Evolutionary conservation across 2,797 vertebrate species (phyloP).

Genomic region (Fundulus diaphanus): DNA sequence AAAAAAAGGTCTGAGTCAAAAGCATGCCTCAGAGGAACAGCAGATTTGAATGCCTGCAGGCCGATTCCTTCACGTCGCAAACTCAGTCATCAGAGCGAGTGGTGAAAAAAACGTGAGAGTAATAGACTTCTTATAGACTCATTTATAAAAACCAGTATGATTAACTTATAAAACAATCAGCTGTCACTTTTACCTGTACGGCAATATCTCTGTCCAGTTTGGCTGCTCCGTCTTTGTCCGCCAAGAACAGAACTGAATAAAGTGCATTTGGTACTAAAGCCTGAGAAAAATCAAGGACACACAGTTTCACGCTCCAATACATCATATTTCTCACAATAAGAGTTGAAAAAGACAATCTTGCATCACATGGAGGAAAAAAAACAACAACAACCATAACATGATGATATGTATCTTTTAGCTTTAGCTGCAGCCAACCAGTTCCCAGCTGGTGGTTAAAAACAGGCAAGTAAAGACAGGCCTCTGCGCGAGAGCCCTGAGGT

Average conservation of each 20-base stretch:
- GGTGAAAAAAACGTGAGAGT: neutral
- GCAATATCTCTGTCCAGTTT: slow-evolving; percentile 80
- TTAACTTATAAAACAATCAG: neutral
- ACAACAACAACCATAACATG: slow-evolving; percentile 60
- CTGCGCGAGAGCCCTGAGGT: slow-evolving; percentile 56
- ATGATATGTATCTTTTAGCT: slow-evolving; percentile 56
- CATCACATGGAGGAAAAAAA: slow-evolving; percentile 54
- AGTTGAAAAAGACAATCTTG: slow-evolving; percentile 28
- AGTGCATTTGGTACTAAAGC: slow-evolving; percentile 81
- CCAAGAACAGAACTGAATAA: slow-evolving; percentile 82
- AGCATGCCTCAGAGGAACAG: slow-evolving; percentile 1
- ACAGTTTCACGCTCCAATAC: slow-evolving; percentile 8
- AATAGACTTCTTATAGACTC: slow-evolving; percentile 5
- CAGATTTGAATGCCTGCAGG: neutral
- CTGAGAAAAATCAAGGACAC: slow-evolving; percentile 67
- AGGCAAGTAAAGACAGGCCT: slow-evolving; percentile 78
- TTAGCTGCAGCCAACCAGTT: slow-evolving; percentile 45
- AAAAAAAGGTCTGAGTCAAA: slow-evolving; percentile 11
- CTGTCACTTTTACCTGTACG: slow-evolving; percentile 76
- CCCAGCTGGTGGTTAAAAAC: slow-evolving; percentile 66
- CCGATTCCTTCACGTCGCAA: slow-evolving; percentile 1
- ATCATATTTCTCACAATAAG: slow-evolving; percentile 3
- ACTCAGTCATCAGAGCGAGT: slow-evolving; percentile 6
- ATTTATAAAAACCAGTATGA: neutral
- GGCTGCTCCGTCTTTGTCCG: slow-evolving; percentile 82